Base-by-base conservation (phyloP, 2,113 vertebrate genomes). In the Nipponia nippon region DNA sequence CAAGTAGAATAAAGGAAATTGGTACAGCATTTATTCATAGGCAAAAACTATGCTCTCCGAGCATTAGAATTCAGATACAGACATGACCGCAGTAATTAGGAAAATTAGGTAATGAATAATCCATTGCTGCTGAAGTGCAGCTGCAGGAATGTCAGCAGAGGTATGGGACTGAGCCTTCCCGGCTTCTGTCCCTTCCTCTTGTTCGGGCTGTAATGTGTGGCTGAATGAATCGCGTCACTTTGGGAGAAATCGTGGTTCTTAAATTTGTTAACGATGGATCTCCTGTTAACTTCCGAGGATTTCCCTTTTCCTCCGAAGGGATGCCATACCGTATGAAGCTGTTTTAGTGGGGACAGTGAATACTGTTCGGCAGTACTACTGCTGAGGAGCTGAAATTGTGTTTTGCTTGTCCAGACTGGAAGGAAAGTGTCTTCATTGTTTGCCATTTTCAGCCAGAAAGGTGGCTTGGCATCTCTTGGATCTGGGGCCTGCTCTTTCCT, bases 21-120 rank as follows among this genome's bases (percentile, higher is more conserved):
- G 21, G 13, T 14, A 40, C 34, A 15, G 46, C 6, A 1, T 88
- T 72, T 63, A 18, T 83, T 85, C 16, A 6, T 8, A 19, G 61
- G 13, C 6, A n/a, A 7, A 27, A 61, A 0, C 21, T 7, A 0
- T 8, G 30, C 20, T 71, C 1, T 15, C 14, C 47, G 5, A 12
- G 67, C 7, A 0, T 25, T 61, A 7, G 71, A 53, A 7, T 38
- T 76, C 13, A 5, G 29, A 3, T 46, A 15, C 38, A 4, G 3
- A 21, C 16, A 5, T 12, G 27, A 30, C 2, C 16, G 1, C 13
- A 23, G 23, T 49, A 5, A 38, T 89, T n/a, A 30, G 56, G 76
- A 44, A 44, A n/a, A 40, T 34, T 0, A 13, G 7, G 4, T 32
- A 13, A 16, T 42, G 44, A 40, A n/a, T 38, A 76, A 27, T 44